Percentiles rank a stretch among this genome's conserved stretches.
Evolutionary conservation across 2,797 vertebrate species (phyloP).

Genomic region (Parauchenoglanis ngamensis): DNA sequence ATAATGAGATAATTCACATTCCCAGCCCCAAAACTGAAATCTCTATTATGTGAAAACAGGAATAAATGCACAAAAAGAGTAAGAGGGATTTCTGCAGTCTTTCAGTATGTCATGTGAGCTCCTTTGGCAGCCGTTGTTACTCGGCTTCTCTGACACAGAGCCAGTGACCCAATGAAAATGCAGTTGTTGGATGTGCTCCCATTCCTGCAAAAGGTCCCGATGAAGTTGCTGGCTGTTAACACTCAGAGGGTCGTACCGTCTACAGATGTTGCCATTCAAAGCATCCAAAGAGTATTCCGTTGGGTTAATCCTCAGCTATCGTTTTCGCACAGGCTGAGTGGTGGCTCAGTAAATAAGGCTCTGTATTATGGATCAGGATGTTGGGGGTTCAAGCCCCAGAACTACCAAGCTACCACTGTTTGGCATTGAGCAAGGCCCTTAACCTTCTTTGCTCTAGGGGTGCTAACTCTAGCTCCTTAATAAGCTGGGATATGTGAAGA

Average conservation of each 20-base stretch:
- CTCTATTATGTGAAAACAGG: neutral
- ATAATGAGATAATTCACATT: neutral
- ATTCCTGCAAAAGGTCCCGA: conserved; percentile 9
- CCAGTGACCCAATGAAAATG: conserved; percentile 33
- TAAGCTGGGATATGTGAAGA: too few relatives aligned
- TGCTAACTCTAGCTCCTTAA: too few relatives aligned
- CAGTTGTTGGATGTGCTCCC: conserved; percentile 32
- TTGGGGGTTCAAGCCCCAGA: too few relatives aligned
- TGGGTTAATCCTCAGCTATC: neutral
- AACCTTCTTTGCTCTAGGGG: too few relatives aligned
- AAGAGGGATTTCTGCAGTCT: neutral
- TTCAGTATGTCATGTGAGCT: conserved; percentile 2
- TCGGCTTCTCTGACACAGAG: conserved; percentile 4
- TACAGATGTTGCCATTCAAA: neutral
- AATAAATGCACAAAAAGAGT: neutral
- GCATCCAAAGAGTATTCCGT: neutral
- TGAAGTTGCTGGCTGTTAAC: conserved; percentile 12
- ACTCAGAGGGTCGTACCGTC: neutral
- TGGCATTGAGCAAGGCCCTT: too few relatives aligned
- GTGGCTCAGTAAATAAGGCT: too few relatives aligned
- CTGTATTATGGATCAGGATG: too few relatives aligned
- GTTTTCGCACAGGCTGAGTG: neutral
- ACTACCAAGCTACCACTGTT: too few relatives aligned
- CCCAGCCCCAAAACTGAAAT: neutral
- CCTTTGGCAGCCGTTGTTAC: conserved; percentile 4